A percentile compares a stretch with the other conserved stretches of the same genome.
Conservation (phyloP, 1,140 invertebrate genomes). For the Trichonephila clavata region DNA sequence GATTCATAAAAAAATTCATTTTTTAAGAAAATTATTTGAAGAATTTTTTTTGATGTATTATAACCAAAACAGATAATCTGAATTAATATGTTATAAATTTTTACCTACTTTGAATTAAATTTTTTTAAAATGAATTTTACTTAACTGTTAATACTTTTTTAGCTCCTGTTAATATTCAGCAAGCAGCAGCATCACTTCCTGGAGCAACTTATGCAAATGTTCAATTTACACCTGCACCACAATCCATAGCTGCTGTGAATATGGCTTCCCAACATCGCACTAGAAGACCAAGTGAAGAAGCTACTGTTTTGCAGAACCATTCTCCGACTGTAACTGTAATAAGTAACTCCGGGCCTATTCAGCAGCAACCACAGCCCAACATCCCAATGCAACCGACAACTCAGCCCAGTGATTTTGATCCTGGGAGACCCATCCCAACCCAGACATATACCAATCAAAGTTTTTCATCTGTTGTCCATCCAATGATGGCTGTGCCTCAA, state of each 20-base stretch:
- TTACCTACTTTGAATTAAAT: no score
- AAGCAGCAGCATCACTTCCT: conserved; percentile 28
- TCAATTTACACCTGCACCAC: conserved; percentile 9
- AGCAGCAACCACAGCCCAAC: background rate
- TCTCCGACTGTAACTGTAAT: conserved; percentile 23
- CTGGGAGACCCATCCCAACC: conserved; percentile 77
- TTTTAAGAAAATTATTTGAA: background rate
- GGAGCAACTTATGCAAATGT: conserved; percentile 43
- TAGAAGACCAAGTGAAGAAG: conserved; percentile 59
- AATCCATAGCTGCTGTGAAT: background rate
- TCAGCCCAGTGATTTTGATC: conserved; percentile 70
- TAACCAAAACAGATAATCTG: background rate
- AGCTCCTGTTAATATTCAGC: background rate
- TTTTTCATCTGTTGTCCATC: conserved; percentile 74
- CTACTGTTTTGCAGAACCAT: conserved; percentile 19
- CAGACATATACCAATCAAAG: conserved; percentile 79
- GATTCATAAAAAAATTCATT: background rate
- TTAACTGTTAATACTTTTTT: background rate
- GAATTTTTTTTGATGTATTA: no score
- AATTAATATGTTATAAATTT: no score
- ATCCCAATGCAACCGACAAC: conserved; percentile 54
- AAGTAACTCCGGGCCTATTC: background rate
- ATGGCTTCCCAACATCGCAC: conserved; percentile 43
- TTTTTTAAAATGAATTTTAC: no score
- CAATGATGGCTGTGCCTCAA: conserved; percentile 55